A percentile compares a stretch with the other conserved stretches of the same genome.
These are phyloP conservation scores for Hippocampus barbouri DNA, from an alignment of 2,113 vertebrate species.

Conservation along the genomic window DNA sequence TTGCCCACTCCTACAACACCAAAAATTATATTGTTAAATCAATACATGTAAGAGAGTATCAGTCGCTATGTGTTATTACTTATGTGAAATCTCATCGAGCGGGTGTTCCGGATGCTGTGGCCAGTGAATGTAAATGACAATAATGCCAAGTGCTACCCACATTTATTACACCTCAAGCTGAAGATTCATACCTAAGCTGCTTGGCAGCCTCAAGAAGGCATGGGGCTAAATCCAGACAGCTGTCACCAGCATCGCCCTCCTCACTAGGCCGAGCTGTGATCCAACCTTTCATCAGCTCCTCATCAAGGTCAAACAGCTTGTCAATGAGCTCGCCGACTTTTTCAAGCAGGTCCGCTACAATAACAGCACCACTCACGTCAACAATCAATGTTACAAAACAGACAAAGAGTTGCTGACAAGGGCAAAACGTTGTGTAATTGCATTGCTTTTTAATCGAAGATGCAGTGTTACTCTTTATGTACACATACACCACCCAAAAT, in stretches of 20 bases:
- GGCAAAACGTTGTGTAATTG: background rate
- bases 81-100: background rate
- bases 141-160: background rate
- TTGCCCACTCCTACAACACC: background rate
- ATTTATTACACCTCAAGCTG: conserved; percentile 2
- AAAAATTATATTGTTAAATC: background rate
- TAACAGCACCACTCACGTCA: background rate
- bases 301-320: conserved; percentile 93
- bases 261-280: conserved; percentile 58
- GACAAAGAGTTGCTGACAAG: background rate
- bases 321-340: conserved; percentile 93
- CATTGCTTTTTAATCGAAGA: background rate
- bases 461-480: background rate
- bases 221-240: conserved; percentile 69
- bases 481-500: background rate
- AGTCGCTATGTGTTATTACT: background rate
- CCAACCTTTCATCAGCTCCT: conserved; percentile 91
- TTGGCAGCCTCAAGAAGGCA: conserved; percentile 89
- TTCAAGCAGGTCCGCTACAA: conserved; percentile 84
- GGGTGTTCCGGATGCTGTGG: background rate
- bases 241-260: conserved; percentile 40
- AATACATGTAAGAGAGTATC: background rate
- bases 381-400: conserved; percentile 5
- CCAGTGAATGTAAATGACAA: background rate
- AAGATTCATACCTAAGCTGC: conserved; percentile 81